Base-by-base conservation (phyloP, 2,888 invertebrate genomes). In the Chydorus sphaericus region DNA sequence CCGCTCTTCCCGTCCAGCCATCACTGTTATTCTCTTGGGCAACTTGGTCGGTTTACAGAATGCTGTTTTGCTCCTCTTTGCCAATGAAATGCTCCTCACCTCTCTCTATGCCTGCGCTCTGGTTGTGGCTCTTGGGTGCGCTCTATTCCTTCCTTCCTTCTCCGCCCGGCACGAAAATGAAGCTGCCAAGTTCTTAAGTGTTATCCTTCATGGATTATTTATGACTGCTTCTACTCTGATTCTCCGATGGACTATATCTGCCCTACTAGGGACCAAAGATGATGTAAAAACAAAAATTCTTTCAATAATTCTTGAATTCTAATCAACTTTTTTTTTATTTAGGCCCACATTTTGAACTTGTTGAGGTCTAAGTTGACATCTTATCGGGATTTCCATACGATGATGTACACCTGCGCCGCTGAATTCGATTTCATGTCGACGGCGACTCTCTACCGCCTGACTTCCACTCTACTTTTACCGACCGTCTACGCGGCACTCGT, bases 331-430 rank as follows among this genome's bases (percentile, higher is more conserved):
- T 4, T 48, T 50, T 33, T 53, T 39, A 11, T 58, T 52, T 65
- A 84, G 69, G 75, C 75, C 1, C 86, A 87, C 64, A 76, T 88
- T 4, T 80, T 80, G 67, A 81, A 84, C 58, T 76, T 88, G 18
- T 68, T 87, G 3, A 72, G 71, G 54, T 77, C 85, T 0, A 88
- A 88, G 66, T 75, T 88, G 54, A 75, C 77, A 0, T 68, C 74
- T 61, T 83, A 75, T 64, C 77, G 77, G 62, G 81, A 77, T 61
- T 88, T 88, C 64, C 84, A 88, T 64, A 83, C 85, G 0, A 67
- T 83, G 65, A 67, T 89, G 2, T 88, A 87, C 63, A 85, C 85
- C 0, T 87, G 86, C 66, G 79, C 83, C 0, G 74, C 77, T 0
- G 85, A 84, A 57, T 88, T 86, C 65, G 83, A 83, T 64, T 85